Evolutionary conservation across 2,797 vertebrate species (phyloP).

Genomic region (Decapterus maruadsi): DNA sequence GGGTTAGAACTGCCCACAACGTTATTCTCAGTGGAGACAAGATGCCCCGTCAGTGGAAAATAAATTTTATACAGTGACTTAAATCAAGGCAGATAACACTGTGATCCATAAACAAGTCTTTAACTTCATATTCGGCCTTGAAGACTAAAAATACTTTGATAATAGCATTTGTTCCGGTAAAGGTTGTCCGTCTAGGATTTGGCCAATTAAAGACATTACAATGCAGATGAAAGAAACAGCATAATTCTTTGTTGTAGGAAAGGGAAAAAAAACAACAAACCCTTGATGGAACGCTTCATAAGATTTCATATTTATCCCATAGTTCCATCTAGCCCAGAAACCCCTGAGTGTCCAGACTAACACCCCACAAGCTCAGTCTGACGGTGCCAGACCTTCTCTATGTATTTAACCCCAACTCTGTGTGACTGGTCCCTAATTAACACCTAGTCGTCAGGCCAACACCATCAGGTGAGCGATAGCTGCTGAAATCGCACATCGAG

Average conservation of each 20-base stretch:
- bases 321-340: not conserved
- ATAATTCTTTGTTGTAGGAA: not conserved
- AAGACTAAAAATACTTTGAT: not conserved
- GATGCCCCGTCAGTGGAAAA: not conserved
- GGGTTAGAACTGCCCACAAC: not conserved
- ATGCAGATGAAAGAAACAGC: not conserved
- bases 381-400: not conserved
- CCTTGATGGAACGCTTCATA: not conserved
- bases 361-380: not conserved
- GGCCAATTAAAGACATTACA: not conserved
- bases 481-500: conserved; percentile 4
- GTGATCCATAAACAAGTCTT: not conserved
- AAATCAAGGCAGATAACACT: not conserved
- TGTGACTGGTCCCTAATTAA: not conserved
- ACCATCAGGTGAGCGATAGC: conserved; percentile 5
- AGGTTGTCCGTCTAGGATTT: not conserved
- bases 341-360: conserved; percentile 2
- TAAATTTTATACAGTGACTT: not conserved
- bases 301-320: not conserved
- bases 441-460: conserved; percentile 11
- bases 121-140: not conserved
- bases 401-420: conserved; percentile 1
- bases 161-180: not conserved
- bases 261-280: not conserved
- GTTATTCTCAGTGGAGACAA: not conserved